Evolutionary conservation across 2,888 invertebrate genomes (phyloP).

Genomic region (Spilosoma lubricipeda): DNA sequence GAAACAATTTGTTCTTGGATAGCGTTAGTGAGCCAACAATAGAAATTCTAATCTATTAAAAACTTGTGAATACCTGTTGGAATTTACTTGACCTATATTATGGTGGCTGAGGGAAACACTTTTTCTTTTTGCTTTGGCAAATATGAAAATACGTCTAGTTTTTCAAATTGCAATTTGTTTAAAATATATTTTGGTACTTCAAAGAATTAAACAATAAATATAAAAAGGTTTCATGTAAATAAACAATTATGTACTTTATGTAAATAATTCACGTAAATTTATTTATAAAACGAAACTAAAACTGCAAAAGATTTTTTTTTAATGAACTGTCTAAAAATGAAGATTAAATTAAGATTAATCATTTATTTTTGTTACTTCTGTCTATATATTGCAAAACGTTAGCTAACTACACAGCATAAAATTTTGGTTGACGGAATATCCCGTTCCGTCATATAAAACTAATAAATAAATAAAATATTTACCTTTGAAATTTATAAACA

Average conservation of each 20-base stretch:
- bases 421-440: background rate
- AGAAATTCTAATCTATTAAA: slow-evolving; percentile 65
- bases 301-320: too few relatives aligned
- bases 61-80: slow-evolving; percentile 62
- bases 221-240: background rate
- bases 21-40: slow-evolving; percentile 55
- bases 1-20: slow-evolving; percentile 40
- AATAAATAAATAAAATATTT: slow-evolving; percentile 41
- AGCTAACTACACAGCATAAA: background rate
- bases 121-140: slow-evolving; percentile 33
- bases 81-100: slow-evolving; percentile 63
- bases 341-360: background rate
- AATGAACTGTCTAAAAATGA: background rate
- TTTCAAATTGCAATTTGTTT: background rate
- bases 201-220: background rate
- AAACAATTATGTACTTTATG: background rate
- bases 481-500: slow-evolving; percentile 54
- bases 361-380: background rate
- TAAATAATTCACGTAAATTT: background rate
- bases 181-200: background rate
- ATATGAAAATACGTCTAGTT: background rate
- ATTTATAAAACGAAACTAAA: background rate
- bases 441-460: background rate
- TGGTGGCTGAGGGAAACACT: slow-evolving; percentile 35
- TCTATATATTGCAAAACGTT: background rate